Percentiles rank a stretch among this genome's conserved stretches.
These are phyloP conservation scores for Apodemia mormo DNA, from an alignment of 2,888 invertebrate genomes.

Conservation along the genomic window DNA sequence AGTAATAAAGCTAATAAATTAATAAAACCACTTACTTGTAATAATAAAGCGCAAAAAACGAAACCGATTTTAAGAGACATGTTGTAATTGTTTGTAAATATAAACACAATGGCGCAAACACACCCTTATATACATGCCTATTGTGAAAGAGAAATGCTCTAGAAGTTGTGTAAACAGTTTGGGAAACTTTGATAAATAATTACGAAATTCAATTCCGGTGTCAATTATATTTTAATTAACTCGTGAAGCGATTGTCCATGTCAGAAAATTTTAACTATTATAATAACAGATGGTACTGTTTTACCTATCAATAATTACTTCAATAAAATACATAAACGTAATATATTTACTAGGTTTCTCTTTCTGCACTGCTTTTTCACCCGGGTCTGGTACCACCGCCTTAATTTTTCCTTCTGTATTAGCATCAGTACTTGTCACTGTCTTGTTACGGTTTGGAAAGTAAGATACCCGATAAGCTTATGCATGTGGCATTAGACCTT, in stretches of 20 bases:
- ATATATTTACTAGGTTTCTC: too few relatives aligned
- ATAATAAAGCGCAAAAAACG: background rate
- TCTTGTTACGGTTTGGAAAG: too few relatives aligned
- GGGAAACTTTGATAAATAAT: slow-evolving; percentile 5
- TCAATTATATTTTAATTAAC: slow-evolving; percentile 11
- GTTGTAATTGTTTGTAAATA: slow-evolving; percentile 14
- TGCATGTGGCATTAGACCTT: too few relatives aligned
- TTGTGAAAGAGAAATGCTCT: slow-evolving; percentile 15
- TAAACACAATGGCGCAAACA: background rate
- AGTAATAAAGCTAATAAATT: background rate
- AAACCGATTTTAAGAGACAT: background rate
- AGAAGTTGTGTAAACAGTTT: slow-evolving; percentile 1
- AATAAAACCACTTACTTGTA: slow-evolving; percentile 2
- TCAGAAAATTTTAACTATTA: too few relatives aligned
- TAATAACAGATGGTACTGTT: too few relatives aligned
- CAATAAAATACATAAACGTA: too few relatives aligned
- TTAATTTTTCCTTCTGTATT: too few relatives aligned
- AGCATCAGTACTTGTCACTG: too few relatives aligned
- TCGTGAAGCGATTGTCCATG: background rate
- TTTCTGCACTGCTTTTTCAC: too few relatives aligned
- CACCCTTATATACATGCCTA: slow-evolving; percentile 2
- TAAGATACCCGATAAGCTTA: too few relatives aligned
- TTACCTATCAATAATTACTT: too few relatives aligned
- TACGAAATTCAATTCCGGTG: slow-evolving; percentile 20
- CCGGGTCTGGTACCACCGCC: too few relatives aligned